Evolutionary conservation across 1,140 invertebrate genomes (phyloP).

Genomic region (Drosophila arizonae): DNA sequence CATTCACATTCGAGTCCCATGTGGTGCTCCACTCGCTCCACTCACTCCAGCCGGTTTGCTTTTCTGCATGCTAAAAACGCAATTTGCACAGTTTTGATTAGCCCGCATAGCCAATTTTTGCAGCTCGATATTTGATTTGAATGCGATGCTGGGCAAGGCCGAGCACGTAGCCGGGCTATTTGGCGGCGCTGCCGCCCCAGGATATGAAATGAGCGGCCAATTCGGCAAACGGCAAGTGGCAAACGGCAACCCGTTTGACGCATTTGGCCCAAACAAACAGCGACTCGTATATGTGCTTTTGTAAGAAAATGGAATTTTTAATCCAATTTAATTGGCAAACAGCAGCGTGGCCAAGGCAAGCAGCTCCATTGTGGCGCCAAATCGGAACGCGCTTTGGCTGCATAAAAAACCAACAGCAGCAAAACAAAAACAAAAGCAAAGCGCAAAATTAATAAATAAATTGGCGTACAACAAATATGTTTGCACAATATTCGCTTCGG

Average conservation of each 20-base stretch:
- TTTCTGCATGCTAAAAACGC: conserved; percentile 42
- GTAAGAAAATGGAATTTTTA: conserved; percentile 79
- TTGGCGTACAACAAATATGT: conserved; percentile 54
- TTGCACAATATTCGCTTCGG: neutral
- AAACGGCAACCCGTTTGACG: conserved; percentile 61
- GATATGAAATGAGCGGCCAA: conserved; percentile 53
- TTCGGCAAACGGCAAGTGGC: conserved; percentile 32
- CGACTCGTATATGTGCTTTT: conserved; percentile 38
- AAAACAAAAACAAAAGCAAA: conserved; percentile 5
- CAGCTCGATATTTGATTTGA: conserved; percentile 53
- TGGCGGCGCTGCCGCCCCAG: conserved; percentile 32
- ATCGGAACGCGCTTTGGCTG: conserved; percentile 20
- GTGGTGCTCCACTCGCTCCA: neutral
- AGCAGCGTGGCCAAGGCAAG: conserved; percentile 4
- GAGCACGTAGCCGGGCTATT: conserved; percentile 52
- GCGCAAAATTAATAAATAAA: conserved; percentile 70
- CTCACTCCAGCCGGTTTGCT: neutral
- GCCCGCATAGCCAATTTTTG: conserved; percentile 45
- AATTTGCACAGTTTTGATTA: conserved; percentile 76
- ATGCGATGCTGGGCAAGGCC: conserved; percentile 20
- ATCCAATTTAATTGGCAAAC: conserved; percentile 74
- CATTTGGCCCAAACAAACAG: conserved; percentile 54
- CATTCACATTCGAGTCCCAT: conserved; percentile 7
- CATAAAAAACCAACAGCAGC: neutral
- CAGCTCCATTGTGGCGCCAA: conserved; percentile 28